Percentiles rank a stretch among this genome's conserved stretches.
phyloP scores from a whole-genome alignment of 2,797 vertebrate genomes.

The Platalea minor region DNA sequence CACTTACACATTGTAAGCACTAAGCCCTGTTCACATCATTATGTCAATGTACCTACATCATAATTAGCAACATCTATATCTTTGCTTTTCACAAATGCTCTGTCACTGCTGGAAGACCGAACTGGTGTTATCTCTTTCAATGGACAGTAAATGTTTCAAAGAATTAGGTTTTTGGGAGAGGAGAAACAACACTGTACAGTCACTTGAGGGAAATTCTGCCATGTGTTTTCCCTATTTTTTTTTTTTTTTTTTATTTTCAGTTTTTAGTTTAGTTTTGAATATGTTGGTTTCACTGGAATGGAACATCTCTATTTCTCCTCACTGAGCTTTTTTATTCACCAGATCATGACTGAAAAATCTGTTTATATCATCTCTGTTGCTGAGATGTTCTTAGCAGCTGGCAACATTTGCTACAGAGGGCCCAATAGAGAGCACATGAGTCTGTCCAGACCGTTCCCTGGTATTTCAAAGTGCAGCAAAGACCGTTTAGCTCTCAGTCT shows the following conservation, averaged over 20 bases:
- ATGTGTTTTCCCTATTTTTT: background rate
- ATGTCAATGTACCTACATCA: background rate
- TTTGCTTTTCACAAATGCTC: background rate
- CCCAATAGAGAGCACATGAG: background rate
- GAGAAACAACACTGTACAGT: background rate
- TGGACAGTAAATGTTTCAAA: background rate
- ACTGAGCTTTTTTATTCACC: background rate
- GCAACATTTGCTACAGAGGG: background rate
- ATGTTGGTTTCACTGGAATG: background rate
- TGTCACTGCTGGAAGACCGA: background rate
- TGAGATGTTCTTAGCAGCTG: background rate
- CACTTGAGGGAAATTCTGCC: background rate
- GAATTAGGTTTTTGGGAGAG: background rate
- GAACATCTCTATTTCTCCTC: background rate
- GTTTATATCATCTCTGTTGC: background rate
- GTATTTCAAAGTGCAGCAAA: background rate
- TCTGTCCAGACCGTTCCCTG: accelerated
- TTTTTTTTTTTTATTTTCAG: too few species aligned
- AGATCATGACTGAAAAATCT: background rate
- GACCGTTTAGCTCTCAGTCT: background rate
- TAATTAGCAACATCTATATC: background rate
- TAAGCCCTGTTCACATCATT: background rate
- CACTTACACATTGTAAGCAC: background rate
- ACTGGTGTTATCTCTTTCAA: background rate
- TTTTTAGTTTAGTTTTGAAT: background rate